phyloP scores from a whole-genome alignment of 2,888 invertebrate genomes.

The Patella ulyssiponensis region DNA sequence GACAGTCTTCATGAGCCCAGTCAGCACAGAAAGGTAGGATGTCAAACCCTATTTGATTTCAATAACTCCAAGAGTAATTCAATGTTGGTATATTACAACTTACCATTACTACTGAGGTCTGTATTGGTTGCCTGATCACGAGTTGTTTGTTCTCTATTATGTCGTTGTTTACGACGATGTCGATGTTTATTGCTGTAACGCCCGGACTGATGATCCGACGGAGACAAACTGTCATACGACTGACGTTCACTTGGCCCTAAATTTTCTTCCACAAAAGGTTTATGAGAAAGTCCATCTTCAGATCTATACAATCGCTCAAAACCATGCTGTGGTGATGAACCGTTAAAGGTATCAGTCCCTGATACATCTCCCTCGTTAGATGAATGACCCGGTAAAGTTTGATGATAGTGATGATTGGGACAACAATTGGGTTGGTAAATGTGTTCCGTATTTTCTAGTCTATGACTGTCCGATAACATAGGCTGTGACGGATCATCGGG shows the following conservation, averaged over 20 bases:
- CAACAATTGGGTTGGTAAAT: neutral
- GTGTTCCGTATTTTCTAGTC: neutral
- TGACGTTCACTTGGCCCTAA: neutral
- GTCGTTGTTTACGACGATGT: conserved; percentile 45
- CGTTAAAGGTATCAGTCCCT: neutral
- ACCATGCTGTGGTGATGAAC: neutral
- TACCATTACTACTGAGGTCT: conserved; percentile 66
- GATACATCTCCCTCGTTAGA: neutral
- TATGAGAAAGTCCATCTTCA: neutral
- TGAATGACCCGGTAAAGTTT: conserved; percentile 3
- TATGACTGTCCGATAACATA: neutral
- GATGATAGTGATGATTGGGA: conserved; percentile 4
- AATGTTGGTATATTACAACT: conserved; percentile 19
- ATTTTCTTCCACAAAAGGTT: neutral
- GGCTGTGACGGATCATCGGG: neutral
- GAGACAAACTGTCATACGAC: conserved; percentile 23
- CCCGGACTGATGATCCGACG: conserved; percentile 13
- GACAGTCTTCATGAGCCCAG: too few relatives aligned
- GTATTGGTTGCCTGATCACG: conserved; percentile 67
- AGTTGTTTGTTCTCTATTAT: conserved; percentile 51
- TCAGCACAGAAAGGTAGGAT: too few relatives aligned
- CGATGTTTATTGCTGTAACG: conserved; percentile 45
- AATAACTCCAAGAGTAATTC: too few relatives aligned
- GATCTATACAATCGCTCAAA: neutral
- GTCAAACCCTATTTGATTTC: too few relatives aligned